Evolutionary conservation across 2,888 invertebrate genomes (phyloP).

Genomic region (Argyra leucocephala): DNA sequence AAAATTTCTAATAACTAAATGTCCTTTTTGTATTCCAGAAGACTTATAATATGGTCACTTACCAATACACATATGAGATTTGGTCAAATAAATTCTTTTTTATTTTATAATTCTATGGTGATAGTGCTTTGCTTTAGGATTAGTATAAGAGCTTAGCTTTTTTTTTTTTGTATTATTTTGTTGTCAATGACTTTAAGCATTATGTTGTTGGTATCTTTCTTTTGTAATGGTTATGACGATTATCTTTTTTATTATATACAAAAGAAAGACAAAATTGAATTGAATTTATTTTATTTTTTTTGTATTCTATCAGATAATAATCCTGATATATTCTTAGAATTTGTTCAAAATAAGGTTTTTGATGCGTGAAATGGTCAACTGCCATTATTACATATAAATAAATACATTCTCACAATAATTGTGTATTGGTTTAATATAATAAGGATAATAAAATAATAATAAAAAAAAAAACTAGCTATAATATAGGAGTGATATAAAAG

Average conservation of each 20-base stretch:
- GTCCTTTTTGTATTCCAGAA: too few relatives aligned
- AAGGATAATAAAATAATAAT: slow-evolving; percentile 8
- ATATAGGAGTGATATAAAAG: background rate
- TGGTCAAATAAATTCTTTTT: background rate
- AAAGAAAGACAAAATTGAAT: background rate
- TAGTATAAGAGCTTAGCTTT: background rate
- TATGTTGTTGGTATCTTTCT: background rate
- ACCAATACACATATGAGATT: too few relatives aligned
- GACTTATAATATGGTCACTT: too few relatives aligned
- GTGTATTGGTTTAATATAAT: background rate
- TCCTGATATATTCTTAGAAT: background rate
- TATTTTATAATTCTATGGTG: background rate
- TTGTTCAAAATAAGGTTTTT: background rate
- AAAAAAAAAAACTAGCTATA: background rate
- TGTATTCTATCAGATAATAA: background rate
- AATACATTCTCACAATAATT: background rate
- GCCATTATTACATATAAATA: too few relatives aligned
- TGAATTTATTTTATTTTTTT: background rate
- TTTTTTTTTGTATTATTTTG: background rate
- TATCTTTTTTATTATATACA: slow-evolving; percentile 1
- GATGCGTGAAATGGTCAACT: slow-evolving; percentile 6
- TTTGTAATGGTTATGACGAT: background rate
- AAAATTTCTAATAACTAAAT: too few relatives aligned
- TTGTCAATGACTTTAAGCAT: background rate
- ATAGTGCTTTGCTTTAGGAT: too few relatives aligned